Evolutionary conservation across 2,888 invertebrate genomes (phyloP).

Genomic region (Eugnorisma glareosa): DNA sequence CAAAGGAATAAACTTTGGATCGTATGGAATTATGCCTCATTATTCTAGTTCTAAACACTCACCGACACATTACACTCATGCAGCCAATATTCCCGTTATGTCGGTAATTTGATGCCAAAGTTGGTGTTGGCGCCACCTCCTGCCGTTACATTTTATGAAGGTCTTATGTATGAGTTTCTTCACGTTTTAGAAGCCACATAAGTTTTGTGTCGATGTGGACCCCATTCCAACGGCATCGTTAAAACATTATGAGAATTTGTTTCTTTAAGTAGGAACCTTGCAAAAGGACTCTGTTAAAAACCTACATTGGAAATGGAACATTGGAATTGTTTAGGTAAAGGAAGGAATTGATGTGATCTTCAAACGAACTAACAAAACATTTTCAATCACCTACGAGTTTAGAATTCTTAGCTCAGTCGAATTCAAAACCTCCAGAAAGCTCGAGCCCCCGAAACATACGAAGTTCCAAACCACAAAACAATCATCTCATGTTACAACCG

Average conservation of each 20-base stretch:
- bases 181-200: slow-evolving; percentile 4
- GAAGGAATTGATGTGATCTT: background rate
- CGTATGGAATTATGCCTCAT: background rate
- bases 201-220: background rate
- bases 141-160: slow-evolving; percentile 58
- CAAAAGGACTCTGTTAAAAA: background rate
- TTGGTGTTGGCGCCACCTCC: slow-evolving; percentile 54
- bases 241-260: background rate
- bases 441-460: slow-evolving; percentile 4
- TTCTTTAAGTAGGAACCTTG: background rate
- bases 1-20: background rate
- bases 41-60: background rate
- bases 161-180: slow-evolving; percentile 40
- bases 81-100: slow-evolving; percentile 49
- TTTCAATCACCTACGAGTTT: background rate
- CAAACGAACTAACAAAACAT: background rate
- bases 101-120: slow-evolving; percentile 55
- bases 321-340: too few relatives aligned
- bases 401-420: background rate
- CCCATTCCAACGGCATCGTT: background rate
- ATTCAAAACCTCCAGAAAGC: background rate
- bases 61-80: slow-evolving; percentile 20
- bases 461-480: slow-evolving; percentile 9
- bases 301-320: background rate
- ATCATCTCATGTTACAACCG: slow-evolving; percentile 27